A percentile compares a stretch with the other conserved stretches of the same genome.
These are phyloP conservation scores for Zapornia atra DNA, from an alignment of 2,113 vertebrate genomes.

Conservation along the genomic window DNA sequence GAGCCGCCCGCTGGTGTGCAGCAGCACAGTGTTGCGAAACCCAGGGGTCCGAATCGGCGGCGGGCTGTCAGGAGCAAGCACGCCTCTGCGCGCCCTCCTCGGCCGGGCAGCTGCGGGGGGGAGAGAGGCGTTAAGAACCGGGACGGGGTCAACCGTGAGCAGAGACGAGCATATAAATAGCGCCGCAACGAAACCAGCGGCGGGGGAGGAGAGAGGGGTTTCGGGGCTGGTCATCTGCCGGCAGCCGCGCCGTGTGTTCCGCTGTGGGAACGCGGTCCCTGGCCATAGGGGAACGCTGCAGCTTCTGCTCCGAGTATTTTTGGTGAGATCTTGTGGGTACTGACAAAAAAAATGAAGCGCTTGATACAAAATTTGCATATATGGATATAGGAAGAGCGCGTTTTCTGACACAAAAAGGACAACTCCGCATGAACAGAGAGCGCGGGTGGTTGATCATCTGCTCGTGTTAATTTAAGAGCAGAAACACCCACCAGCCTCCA, in stretches of 20 bases:
- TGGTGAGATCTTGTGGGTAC: neutral
- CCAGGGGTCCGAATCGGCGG: rapidly evolving
- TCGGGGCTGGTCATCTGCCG: neutral
- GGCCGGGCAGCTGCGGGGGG: neutral
- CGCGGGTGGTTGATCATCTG: neutral
- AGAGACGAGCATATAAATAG: neutral
- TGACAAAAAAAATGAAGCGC: rapidly evolving
- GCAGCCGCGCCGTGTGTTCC: rapidly evolving
- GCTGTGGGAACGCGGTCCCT: neutral
- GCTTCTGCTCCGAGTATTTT: neutral
- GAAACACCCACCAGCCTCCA: neutral
- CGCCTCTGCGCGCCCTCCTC: too few relatives aligned
- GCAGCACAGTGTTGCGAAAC: neutral
- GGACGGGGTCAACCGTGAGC: rapidly evolving
- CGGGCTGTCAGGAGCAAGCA: rapidly evolving
- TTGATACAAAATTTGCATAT: neutral
- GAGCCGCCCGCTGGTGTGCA: neutral
- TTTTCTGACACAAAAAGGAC: neutral
- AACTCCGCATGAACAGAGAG: rapidly evolving
- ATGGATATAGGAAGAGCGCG: neutral
- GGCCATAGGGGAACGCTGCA: neutral
- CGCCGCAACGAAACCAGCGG: rapidly evolving
- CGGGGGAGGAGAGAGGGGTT: neutral
- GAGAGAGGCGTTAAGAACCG: rapidly evolving
- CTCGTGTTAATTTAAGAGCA: neutral